Evolutionary conservation across 35 echinoderm and acorn worm genomes (phyloP).

Genomic region (Anneissia japonica): DNA sequence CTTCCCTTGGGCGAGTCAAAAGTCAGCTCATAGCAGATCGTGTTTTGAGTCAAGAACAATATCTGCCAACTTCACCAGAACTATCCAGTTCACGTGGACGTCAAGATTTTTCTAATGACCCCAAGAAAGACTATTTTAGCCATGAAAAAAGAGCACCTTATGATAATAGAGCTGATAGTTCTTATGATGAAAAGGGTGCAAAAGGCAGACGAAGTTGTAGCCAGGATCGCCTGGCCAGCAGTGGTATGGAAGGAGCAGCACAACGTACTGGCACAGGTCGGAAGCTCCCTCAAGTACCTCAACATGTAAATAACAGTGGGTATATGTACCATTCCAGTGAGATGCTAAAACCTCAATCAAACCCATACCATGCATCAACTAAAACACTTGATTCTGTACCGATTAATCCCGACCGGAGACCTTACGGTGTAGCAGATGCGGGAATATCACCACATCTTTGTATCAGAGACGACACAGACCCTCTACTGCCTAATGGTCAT

Average conservation of each 20-base stretch:
- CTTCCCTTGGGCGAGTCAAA: background rate
- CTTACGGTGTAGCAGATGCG: background rate
- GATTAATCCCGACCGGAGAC: background rate
- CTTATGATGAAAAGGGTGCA: background rate
- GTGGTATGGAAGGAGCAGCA: background rate
- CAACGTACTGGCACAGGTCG: background rate
- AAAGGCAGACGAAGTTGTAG: background rate
- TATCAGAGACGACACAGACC: slow-evolving; percentile 39
- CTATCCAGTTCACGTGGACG: too few species aligned
- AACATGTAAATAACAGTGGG: background rate
- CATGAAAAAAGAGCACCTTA: background rate
- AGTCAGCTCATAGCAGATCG: background rate
- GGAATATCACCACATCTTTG: background rate
- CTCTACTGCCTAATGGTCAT: slow-evolving; percentile 80
- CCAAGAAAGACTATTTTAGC: background rate
- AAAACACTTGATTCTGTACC: background rate
- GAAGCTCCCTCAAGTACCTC: background rate
- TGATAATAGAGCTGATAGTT: background rate
- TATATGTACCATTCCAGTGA: slow-evolving; percentile 1
- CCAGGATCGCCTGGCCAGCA: background rate
- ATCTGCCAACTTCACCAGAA: too few species aligned
- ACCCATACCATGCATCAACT: background rate
- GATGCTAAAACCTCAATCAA: background rate
- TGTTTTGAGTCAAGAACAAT: background rate
- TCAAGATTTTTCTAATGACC: too few species aligned